Evolutionary conservation across 92 coral and sea anemone species (phyloP), one percentile per base, ranked within the genome.

Genomic region (Ricordea florida): DNA sequence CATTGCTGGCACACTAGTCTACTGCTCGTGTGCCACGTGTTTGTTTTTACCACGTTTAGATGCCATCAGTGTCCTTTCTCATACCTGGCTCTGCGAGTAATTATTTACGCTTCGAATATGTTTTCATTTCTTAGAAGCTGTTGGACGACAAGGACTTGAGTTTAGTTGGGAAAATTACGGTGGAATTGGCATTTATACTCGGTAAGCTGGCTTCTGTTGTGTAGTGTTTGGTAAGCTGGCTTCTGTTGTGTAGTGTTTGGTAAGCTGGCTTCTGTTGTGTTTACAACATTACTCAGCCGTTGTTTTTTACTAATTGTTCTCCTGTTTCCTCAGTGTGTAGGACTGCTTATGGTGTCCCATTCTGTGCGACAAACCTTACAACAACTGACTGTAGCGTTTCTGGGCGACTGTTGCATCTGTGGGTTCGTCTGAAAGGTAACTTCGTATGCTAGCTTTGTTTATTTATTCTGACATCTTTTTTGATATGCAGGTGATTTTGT

Each of bases 121-220:
- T 27, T 53, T 5, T 23, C 20, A 21, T 11, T 14, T 42, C 57
- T 27, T 22, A 72, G 79, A 32, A 31, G 3, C 56, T 14, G 14
- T 16, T 41, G 14, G 5, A 10, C 13, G 15, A 16, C 10, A 57
- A 66, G 22, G 57, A 62, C 34, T 24, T 33, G 23, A 17, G 32
- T 6, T 51, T 70, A 28, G 43, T 84, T 49, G 90, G 83, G 5
- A 79, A 84, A 53, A 60, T 88, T 6, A 64, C 83, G 2, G 80
- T 85, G 49, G 93, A 88, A 38, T 79, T 88, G 31, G 93, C 84
- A 10, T 88, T 84, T 34, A 85, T 88, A 16, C 61, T 88, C 3
- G 87, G 93, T 88, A 47, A 60, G 93, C 40, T 24, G 25, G n/a
- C 1, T 15, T 21, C 9, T 2, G 1, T 28, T 3, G 15, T 31